A percentile compares a stretch with the other conserved stretches of the same genome.
Evolutionary conservation across 1,140 invertebrate species (phyloP).

Genomic region (Drosophila repleta): DNA sequence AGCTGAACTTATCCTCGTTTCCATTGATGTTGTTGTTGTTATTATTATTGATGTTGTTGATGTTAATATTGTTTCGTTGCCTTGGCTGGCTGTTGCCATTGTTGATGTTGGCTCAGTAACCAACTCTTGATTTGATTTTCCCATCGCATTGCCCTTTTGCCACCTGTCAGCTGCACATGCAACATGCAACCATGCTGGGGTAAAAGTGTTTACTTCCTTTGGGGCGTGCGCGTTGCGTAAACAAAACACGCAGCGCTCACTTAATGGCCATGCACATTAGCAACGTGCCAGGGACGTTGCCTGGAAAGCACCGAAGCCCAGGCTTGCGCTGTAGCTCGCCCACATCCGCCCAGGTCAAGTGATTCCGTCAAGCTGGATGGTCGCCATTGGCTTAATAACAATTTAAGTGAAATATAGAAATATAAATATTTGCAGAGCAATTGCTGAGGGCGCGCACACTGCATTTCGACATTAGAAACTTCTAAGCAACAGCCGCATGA

Average conservation of each 20-base stretch:
- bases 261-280: conserved; percentile 80
- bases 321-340: neutral
- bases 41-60: conserved; percentile 13
- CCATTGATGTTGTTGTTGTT: conserved; percentile 20
- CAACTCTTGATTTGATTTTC: conserved; percentile 61
- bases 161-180: conserved; percentile 72
- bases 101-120: conserved; percentile 57
- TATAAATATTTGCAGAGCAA: conserved; percentile 72
- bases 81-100: conserved; percentile 50
- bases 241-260: conserved; percentile 78
- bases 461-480: conserved; percentile 46
- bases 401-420: conserved; percentile 66
- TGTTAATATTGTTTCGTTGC: conserved; percentile 17
- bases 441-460: conserved; percentile 10
- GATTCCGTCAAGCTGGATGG: conserved; percentile 42
- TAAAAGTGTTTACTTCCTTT: conserved; percentile 39
- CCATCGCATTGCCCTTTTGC: conserved; percentile 31
- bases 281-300: conserved; percentile 63
- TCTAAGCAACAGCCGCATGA: conserved; percentile 38
- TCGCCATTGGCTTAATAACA: conserved; percentile 73
- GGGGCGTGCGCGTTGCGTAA: conserved; percentile 69
- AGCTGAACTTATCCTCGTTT: conserved; percentile 25
- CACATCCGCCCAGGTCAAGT: conserved; percentile 53
- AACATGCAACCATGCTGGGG: conserved; percentile 59
- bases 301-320: conserved; percentile 1